A percentile compares a stretch with the other conserved stretches of the same genome.
Conservation (phyloP, 2,113 vertebrate genomes). For the Ploceus nigricollis region DNA sequence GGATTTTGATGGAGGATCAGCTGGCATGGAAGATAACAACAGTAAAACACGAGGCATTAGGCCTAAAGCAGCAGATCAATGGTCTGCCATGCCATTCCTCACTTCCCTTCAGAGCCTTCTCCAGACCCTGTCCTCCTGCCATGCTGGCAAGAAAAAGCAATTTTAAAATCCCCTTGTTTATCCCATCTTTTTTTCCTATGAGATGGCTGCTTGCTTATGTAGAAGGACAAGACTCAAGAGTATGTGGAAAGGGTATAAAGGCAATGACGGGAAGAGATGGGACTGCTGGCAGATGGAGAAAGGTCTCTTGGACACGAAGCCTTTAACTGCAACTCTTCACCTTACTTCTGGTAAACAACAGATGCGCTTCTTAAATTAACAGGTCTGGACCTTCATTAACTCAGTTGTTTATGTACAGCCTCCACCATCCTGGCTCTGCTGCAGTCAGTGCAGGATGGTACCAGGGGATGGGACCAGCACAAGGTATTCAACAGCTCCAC, state of each 20-base stretch:
- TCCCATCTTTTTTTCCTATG: neutral
- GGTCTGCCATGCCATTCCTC: neutral
- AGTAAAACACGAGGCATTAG: neutral
- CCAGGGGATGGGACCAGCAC: neutral
- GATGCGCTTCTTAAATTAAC: neutral
- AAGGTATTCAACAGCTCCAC: accelerated
- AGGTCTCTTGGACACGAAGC: neutral
- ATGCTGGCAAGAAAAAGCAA: neutral
- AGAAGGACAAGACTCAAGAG: neutral
- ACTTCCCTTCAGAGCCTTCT: constrained; percentile 12
- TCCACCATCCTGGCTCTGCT: neutral
- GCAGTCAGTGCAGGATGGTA: neutral
- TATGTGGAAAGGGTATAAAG: neutral
- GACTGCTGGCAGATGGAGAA: neutral
- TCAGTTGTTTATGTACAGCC: neutral
- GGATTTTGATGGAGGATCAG: constrained; percentile 33
- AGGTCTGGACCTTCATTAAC: neutral
- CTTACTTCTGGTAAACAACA: neutral
- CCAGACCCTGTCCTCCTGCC: neutral
- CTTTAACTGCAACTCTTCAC: neutral
- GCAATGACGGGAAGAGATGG: neutral
- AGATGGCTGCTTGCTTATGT: neutral
- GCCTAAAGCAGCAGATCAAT: constrained; percentile 13
- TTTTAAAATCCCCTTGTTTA: constrained; percentile 18
- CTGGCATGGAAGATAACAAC: constrained; percentile 13